Evolutionary conservation across 2,888 invertebrate species (phyloP), one percentile per base, ranked within the genome.

Genomic region (Ennomos erosarius): DNA sequence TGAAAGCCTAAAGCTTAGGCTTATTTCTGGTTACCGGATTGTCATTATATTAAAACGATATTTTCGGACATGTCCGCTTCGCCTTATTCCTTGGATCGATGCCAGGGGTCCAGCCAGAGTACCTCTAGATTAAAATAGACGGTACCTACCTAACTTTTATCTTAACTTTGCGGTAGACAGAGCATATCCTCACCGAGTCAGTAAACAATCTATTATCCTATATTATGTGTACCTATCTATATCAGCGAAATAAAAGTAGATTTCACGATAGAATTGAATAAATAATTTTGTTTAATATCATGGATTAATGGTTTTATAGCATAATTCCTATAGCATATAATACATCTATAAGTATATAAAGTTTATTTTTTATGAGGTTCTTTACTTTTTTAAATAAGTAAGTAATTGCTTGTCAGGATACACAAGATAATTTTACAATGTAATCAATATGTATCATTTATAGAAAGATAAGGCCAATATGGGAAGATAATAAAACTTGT

Each of bases 41-140:
- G 37, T 47, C 40, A 33, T 26, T 16, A 33, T 40, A 33, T 26
- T 16, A 38, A 37, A 53, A 44, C 11, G 9, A 36, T 54, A 50
- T 54, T 49, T 54, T 38, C 39, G 40, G 13, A 38, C 46, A 46
- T 16, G 40, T 39, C 43, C 47, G 37, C 54, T 42, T 54, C 40
- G 38, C 37, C 53, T 45, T 51, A 51, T 46, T 49, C 34, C 44
- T 45, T 53, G 45, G 58, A 55, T 63, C 54, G 53, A 59, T 55
- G 51, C 48, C 38, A 46, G 38, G 51, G 51, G 38, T 51, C 47
- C 37, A 13, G 11, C 47, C 37, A 13, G 11, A 5, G 37, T 16
- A 62, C 59, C 55, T 55, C 57, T 35, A 37, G 59, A 55, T 61
- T 56, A 59, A 62, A 62, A 64, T 62, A 64, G 55, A 59, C 11